Conservation (phyloP, 2,797 vertebrate genomes). For the Monodelphis domestica region DNA sequence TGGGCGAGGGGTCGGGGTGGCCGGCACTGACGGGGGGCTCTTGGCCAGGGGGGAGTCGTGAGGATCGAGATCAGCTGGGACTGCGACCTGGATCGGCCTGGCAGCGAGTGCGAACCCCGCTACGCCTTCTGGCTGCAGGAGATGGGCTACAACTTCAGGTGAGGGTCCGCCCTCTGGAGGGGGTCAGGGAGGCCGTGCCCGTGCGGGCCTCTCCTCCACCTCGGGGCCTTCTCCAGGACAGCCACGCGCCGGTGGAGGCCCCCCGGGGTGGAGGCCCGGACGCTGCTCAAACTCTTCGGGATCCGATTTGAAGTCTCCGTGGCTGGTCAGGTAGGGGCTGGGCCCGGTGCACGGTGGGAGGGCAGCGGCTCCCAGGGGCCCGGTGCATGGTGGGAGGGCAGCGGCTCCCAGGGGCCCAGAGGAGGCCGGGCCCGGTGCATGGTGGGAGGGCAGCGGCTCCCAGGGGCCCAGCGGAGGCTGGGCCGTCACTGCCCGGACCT, state of each 20-base stretch:
- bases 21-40: too few relatives aligned
- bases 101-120: constrained; percentile 86
- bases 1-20: neutral
- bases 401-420: too few relatives aligned
- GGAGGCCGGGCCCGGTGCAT: too few relatives aligned
- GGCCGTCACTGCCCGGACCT: too few relatives aligned
- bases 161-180: constrained; percentile 4
- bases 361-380: too few relatives aligned
- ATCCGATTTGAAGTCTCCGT: constrained; percentile 94
- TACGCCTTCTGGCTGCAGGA: constrained; percentile 93
- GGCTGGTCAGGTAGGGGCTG: constrained; percentile 89
- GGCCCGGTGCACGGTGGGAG: neutral
- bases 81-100: constrained; percentile 91
- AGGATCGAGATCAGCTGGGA: constrained; percentile 91
- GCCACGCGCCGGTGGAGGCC: constrained; percentile 91
- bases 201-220: neutral
- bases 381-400: too few relatives aligned
- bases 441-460: too few relatives aligned
- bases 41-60: constrained; percentile 90
- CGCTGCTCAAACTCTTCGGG: constrained; percentile 93
- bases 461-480: too few relatives aligned
- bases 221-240: constrained; percentile 84
- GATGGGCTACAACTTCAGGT: constrained; percentile 95
- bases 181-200: neutral
- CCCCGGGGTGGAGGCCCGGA: constrained; percentile 85